A percentile compares a stretch with the other conserved stretches of the same genome.
These are phyloP conservation scores for Protophormia terraenovae DNA, from an alignment of 2,888 invertebrate species.

Conservation along the genomic window DNA sequence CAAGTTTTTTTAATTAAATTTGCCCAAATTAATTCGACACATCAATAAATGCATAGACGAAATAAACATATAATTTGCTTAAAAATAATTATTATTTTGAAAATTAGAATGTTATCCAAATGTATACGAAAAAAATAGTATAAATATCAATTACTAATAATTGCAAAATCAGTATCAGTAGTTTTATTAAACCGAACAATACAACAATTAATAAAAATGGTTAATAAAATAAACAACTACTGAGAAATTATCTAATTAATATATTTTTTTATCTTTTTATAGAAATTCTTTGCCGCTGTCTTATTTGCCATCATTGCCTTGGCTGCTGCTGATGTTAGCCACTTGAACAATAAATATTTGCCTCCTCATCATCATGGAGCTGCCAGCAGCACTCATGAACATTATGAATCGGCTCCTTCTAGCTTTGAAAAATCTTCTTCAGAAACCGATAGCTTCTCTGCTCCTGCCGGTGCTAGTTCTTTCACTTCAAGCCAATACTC, in stretches of 20 bases:
- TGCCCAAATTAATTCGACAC: too few species aligned
- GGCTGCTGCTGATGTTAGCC: conserved; percentile 77
- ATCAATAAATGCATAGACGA: too few species aligned
- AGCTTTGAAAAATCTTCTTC: background rate
- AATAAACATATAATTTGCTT: too few species aligned
- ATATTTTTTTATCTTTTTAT: conserved; percentile 50
- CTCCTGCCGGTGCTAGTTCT: conserved; percentile 26
- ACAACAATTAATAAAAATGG: conserved; percentile 55
- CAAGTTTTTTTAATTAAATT: too few species aligned
- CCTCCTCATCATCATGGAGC: conserved; percentile 69
- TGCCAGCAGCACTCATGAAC: conserved; percentile 47
- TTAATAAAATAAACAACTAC: too few species aligned
- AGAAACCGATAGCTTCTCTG: conserved; percentile 47
- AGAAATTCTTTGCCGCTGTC: conserved; percentile 74
- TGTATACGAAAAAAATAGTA: background rate
- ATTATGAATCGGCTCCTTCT: conserved; percentile 41
- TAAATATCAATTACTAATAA: conserved; percentile 37
- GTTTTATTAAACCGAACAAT: conserved; percentile 68
- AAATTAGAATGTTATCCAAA: background rate
- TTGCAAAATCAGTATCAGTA: conserved; percentile 69
- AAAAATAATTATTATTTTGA: too few species aligned
- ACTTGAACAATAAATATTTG: conserved; percentile 73
- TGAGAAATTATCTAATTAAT: background rate
- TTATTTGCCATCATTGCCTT: conserved; percentile 73
- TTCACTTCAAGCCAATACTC: background rate